Conservation (phyloP, 2,888 invertebrate genomes). For the Odontocolon sp. region DNA sequence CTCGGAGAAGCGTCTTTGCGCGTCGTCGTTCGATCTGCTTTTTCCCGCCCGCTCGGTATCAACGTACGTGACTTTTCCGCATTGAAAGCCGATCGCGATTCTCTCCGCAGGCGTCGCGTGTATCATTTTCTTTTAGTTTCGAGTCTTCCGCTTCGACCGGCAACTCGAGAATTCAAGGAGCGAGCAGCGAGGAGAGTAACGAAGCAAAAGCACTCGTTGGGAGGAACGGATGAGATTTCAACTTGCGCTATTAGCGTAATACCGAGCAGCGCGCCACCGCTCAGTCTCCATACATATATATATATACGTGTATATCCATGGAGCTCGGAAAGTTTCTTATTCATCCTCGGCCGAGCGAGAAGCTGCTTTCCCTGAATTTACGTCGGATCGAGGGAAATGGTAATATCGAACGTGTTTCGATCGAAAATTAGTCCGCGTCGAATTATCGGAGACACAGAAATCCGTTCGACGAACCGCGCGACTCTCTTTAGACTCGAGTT, state of each 20-base stretch:
- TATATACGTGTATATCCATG: constrained; percentile 15
- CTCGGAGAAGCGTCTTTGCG: too few species aligned
- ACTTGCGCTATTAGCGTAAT: constrained; percentile 56
- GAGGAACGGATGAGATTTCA: constrained; percentile 54
- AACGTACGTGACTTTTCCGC: too few species aligned
- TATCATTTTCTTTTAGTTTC: constrained; percentile 13
- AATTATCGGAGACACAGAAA: too few species aligned
- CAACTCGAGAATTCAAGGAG: constrained; percentile 15
- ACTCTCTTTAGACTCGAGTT: too few species aligned
- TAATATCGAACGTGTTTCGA: constrained; percentile 33
- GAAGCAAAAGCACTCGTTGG: constrained; percentile 43
- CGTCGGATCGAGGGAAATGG: constrained; percentile 5
- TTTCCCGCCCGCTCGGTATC: too few species aligned
- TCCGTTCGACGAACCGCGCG: too few species aligned
- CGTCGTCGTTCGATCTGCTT: too few species aligned
- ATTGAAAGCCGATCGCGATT: too few species aligned
- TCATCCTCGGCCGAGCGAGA: constrained; percentile 24
- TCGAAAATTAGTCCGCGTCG: constrained; percentile 37
- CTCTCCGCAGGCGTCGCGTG: background rate
- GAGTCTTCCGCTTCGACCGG: background rate
- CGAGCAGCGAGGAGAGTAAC: constrained; percentile 25
- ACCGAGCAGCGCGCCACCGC: constrained; percentile 39
- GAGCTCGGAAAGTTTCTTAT: constrained; percentile 46
- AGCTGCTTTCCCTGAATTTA: constrained; percentile 45
- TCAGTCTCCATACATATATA: constrained; percentile 11